Percentiles rank a stretch among this genome's conserved stretches.
Conservation (phyloP, 2,797 vertebrate genomes). For the Gymnopithys bicolor region DNA sequence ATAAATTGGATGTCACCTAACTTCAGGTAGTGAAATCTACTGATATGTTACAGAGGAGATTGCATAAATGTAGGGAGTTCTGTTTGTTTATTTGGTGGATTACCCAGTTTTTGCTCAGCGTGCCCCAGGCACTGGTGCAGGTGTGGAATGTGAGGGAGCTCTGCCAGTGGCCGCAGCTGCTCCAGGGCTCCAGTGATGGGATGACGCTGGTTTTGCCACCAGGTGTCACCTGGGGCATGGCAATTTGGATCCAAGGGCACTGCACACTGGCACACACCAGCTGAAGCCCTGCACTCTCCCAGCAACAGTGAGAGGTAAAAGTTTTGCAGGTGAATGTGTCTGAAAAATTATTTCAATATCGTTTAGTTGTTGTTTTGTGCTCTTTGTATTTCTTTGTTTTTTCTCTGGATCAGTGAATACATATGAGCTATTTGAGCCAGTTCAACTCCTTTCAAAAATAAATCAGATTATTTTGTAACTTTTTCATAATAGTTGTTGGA, state of each 20-base stretch:
- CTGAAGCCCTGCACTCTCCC: not conserved
- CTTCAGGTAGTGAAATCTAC: not conserved
- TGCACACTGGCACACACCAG: not conserved
- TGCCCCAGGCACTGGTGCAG: not conserved
- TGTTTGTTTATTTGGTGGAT: not conserved
- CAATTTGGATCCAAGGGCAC: rapidly evolving
- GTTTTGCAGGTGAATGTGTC: rapidly evolving
- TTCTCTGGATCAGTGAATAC: not conserved
- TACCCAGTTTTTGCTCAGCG: not conserved
- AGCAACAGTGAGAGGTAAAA: not conserved
- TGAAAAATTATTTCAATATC: not conserved
- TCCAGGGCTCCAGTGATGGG: not conserved
- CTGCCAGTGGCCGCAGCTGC: not conserved
- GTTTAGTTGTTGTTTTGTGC: not conserved
- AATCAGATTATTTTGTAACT: not conserved
- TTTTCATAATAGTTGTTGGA: not conserved
- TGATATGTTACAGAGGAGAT: not conserved
- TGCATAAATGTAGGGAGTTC: not conserved
- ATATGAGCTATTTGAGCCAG: not conserved
- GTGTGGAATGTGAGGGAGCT: not conserved
- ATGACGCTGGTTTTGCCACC: not conserved
- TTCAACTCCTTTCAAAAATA: not conserved
- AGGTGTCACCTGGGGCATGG: constrained; percentile 29
- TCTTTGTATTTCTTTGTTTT: not conserved
- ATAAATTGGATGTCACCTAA: not conserved